Percentiles rank a stretch among this genome's conserved stretches.
phyloP scores from a whole-genome alignment of 2,113 vertebrate genomes.

The Lynx canadensis region DNA sequence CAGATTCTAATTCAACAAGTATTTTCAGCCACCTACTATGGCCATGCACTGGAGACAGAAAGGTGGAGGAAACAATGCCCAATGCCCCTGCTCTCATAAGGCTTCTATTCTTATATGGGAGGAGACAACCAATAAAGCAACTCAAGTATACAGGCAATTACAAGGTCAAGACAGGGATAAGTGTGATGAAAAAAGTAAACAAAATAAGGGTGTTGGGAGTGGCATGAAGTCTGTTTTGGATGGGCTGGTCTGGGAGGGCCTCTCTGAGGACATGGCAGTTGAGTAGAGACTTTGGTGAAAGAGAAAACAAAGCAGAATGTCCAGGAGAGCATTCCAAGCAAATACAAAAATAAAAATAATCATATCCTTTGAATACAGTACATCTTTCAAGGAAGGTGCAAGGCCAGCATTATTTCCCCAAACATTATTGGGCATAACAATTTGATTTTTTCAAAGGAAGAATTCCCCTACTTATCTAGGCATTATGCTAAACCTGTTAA shows the following conservation, averaged over 20 bases:
- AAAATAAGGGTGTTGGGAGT: not conserved
- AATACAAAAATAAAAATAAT: constrained; percentile 23
- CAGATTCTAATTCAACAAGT: not conserved
- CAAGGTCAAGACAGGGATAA: not conserved
- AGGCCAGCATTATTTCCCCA: not conserved
- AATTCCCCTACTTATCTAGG: constrained; percentile 23
- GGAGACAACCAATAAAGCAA: not conserved
- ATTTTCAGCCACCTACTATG: not conserved
- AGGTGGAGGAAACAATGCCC: not conserved
- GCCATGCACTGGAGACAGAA: not conserved
- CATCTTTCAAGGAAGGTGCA: constrained; percentile 15
- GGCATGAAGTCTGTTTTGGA: not conserved
- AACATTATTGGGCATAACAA: not conserved
- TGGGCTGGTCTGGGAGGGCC: not conserved
- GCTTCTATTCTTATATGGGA: not conserved
- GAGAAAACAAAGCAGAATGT: not conserved
- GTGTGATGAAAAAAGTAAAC: not conserved
- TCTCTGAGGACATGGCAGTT: not conserved
- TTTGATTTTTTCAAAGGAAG: constrained; percentile 34
- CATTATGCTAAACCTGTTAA: not conserved
- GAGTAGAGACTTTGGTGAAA: not conserved
- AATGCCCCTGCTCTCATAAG: not conserved
- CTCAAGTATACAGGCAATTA: not conserved
- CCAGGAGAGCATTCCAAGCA: not conserved
- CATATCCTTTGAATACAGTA: constrained; percentile 8